These are phyloP conservation scores for Hydropotes inermis DNA, from an alignment of 2,113 vertebrate species.

Conservation along the genomic window DNA sequence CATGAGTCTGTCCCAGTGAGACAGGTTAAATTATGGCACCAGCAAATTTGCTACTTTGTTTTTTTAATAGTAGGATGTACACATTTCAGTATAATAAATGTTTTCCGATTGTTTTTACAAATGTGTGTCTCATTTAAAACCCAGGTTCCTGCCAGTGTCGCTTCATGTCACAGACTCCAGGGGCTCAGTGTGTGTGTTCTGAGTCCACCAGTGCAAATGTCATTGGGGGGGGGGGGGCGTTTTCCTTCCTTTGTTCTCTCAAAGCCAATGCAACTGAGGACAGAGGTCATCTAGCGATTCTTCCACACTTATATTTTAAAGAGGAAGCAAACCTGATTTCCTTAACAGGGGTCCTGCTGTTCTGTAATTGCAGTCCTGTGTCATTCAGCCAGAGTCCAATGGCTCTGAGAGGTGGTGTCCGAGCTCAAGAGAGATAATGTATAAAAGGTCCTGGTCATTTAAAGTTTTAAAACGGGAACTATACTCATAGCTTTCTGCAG, in stretches of 20 bases:
- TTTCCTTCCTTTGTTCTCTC: not conserved
- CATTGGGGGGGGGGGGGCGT: rapidly evolving
- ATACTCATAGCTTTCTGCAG: not conserved
- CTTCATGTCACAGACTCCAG: not conserved
- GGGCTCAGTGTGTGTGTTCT: no score
- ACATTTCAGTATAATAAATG: constrained; percentile 87
- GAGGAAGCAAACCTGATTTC: not conserved
- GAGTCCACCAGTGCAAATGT: not conserved
- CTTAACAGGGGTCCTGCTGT: not conserved
- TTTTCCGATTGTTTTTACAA: constrained; percentile 84
- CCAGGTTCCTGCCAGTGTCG: not conserved
- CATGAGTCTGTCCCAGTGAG: constrained; percentile 77
- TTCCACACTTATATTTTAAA: not conserved
- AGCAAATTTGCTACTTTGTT: constrained; percentile 83
- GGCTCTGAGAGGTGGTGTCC: not conserved
- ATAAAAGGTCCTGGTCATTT: not conserved
- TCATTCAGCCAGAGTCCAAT: not conserved
- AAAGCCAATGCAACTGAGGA: not conserved
- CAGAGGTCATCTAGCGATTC: not conserved
- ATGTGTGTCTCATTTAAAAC: constrained; percentile 70
- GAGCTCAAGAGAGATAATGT: not conserved
- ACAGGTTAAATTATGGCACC: constrained; percentile 81
- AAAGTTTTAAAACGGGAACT: not conserved
- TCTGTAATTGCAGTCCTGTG: not conserved
- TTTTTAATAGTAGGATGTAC: constrained; percentile 83